phyloP scores from a whole-genome alignment of 1,140 invertebrate species.

The Tetraneura akinire region DNA sequence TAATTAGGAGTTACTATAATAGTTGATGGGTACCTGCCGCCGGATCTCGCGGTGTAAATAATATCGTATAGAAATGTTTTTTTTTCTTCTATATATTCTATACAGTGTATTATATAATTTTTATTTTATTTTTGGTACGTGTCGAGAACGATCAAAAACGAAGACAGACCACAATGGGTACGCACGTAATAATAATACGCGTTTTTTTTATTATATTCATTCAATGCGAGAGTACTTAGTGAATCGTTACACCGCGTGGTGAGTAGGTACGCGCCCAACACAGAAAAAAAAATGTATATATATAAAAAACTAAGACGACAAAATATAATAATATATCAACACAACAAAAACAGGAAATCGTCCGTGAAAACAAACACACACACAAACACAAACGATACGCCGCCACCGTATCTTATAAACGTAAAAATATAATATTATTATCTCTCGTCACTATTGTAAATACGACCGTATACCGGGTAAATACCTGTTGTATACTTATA shows the following conservation, averaged over 20 bases:
- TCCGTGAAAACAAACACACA: conserved; percentile 29
- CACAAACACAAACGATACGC: no score
- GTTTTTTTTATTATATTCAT: not conserved
- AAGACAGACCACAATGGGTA: conserved; percentile 21
- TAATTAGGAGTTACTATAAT: no score
- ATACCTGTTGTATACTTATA: not conserved
- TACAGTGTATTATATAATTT: not conserved
- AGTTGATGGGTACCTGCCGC: conserved; percentile 1
- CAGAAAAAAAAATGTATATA: not conserved
- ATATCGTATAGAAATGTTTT: not conserved
- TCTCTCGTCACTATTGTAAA: not conserved
- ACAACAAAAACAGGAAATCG: conserved; percentile 23
- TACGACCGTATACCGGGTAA: not conserved
- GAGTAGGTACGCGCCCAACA: not conserved
- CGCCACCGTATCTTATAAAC: not conserved
- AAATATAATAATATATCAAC: no score
- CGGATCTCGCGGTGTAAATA: conserved; percentile 19
- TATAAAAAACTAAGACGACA: conserved; percentile 6
- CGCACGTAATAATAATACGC: not conserved
- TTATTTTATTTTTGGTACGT: conserved; percentile 24
- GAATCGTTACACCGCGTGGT: no score
- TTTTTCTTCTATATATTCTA: not conserved
- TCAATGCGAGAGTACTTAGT: conserved; percentile 14
- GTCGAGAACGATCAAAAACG: conserved; percentile 33
- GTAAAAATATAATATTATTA: not conserved